phyloP scores from a whole-genome alignment of 2,113 vertebrate genomes.

The Psittacula cyanocephala region DNA sequence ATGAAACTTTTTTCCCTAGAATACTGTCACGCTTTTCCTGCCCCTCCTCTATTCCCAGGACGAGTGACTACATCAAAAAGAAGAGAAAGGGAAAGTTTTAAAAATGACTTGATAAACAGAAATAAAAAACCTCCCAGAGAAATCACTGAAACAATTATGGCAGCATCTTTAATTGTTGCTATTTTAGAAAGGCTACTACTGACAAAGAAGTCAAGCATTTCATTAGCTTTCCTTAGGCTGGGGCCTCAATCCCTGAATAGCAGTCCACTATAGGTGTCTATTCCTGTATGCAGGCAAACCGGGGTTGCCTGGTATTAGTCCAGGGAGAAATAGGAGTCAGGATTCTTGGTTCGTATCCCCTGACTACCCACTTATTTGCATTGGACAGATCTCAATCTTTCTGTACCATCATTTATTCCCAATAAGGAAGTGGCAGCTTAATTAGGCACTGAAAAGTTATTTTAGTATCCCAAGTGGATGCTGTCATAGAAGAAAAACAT shows the following conservation, averaged over 20 bases:
- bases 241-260: not conserved
- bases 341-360: not conserved
- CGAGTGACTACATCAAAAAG: not conserved
- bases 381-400: not conserved
- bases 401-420: constrained; percentile 28
- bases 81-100: not conserved
- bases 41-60: not conserved
- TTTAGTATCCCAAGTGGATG: constrained; percentile 39
- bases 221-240: not conserved
- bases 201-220: not conserved
- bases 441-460: constrained; percentile 56
- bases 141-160: not conserved
- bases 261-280: not conserved
- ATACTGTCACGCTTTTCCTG: not conserved
- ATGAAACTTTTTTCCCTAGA: not conserved
- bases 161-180: not conserved
- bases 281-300: not conserved
- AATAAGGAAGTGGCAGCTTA: constrained; percentile 34
- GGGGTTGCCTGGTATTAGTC: not conserved
- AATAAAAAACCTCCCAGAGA: not conserved
- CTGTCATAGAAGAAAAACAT: constrained; percentile 49
- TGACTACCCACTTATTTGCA: not conserved
- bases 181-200: not conserved
- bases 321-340: not conserved
- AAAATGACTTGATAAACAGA: not conserved